Evolutionary conservation across 2,888 invertebrate species (phyloP).

Genomic region (Drosophila pseudotakahashii): DNA sequence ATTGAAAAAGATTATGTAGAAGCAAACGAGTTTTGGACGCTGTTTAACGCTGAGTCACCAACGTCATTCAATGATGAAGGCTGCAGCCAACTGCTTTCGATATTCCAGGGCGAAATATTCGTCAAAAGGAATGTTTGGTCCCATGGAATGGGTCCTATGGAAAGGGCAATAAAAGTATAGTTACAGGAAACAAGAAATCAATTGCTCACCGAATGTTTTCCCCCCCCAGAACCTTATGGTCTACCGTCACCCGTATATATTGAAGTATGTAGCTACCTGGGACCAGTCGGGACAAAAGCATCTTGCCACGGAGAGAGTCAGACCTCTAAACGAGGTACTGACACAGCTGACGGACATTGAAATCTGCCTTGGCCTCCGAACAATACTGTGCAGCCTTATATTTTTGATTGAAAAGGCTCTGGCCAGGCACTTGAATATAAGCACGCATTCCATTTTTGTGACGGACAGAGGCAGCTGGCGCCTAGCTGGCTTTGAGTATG

Average conservation of each 20-base stretch:
- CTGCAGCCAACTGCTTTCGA: slow-evolving; percentile 87
- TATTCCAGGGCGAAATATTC: slow-evolving; percentile 89
- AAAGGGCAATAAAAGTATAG: slow-evolving; percentile 90
- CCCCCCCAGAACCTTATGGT: slow-evolving; percentile 90
- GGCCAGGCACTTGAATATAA: slow-evolving; percentile 93
- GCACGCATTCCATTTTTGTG: slow-evolving; percentile 91
- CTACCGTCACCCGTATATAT: slow-evolving; percentile 93
- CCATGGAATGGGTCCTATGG: slow-evolving; percentile 87
- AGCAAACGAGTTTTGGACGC: slow-evolving; percentile 92
- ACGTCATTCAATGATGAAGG: slow-evolving; percentile 84
- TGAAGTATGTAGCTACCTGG: slow-evolving; percentile 93
- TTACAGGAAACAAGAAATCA: background rate
- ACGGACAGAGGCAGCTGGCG: slow-evolving; percentile 94
- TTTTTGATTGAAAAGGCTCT: slow-evolving; percentile 93
- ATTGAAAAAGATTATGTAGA: slow-evolving; percentile 90
- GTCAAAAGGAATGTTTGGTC: slow-evolving; percentile 88
- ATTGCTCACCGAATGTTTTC: background rate
- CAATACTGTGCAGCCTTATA: slow-evolving; percentile 91
- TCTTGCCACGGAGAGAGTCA: slow-evolving; percentile 92
- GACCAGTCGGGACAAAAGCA: slow-evolving; percentile 90
- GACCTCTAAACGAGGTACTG: slow-evolving; percentile 89
- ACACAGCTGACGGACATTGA: slow-evolving; percentile 89
- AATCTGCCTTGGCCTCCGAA: slow-evolving; percentile 93
- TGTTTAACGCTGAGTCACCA: slow-evolving; percentile 85
- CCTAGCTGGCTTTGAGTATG: slow-evolving; percentile 93